phyloP scores from a whole-genome alignment of 1,140 invertebrate genomes.

The Platyura marginata region DNA sequence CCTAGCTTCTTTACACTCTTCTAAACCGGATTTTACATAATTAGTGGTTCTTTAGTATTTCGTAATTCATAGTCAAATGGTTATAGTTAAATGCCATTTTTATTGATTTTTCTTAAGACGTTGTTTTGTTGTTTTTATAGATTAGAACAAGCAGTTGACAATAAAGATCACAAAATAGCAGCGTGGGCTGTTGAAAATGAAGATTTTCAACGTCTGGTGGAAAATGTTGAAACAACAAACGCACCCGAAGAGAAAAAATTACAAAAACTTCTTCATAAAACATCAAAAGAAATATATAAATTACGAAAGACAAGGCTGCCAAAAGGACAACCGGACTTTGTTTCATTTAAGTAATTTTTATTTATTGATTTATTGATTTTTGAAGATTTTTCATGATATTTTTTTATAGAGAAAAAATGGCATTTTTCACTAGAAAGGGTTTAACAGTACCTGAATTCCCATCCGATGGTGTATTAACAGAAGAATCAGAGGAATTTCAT shows the following conservation, averaged over 20 bases:
- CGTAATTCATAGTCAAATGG: too few relatives aligned
- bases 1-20: too few relatives aligned
- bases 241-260: slow-evolving; percentile 56
- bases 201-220: slow-evolving; percentile 60
- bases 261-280: slow-evolving; percentile 65
- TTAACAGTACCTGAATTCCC: slow-evolving; percentile 57
- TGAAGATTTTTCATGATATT: not conserved
- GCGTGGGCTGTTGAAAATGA: slow-evolving; percentile 74
- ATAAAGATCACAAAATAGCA: slow-evolving; percentile 59
- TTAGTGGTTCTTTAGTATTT: too few relatives aligned
- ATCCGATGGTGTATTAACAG: slow-evolving; percentile 27
- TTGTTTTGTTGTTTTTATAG: slow-evolving; percentile 12
- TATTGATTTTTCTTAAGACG: too few relatives aligned
- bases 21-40: too few relatives aligned
- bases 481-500: not conserved
- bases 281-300: slow-evolving; percentile 78
- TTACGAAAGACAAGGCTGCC: slow-evolving; percentile 69
- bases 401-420: slow-evolving; percentile 75
- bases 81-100: too few relatives aligned
- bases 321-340: slow-evolving; percentile 75
- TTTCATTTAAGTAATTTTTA: slow-evolving; percentile 68
- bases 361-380: slow-evolving; percentile 1
- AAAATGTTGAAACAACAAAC: slow-evolving; percentile 37
- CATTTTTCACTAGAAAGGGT: slow-evolving; percentile 75
- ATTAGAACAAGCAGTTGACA: slow-evolving; percentile 51